Evolutionary conservation across 2,113 vertebrate genomes (phyloP).

Genomic region (Paradoxurus hermaphroditus): DNA sequence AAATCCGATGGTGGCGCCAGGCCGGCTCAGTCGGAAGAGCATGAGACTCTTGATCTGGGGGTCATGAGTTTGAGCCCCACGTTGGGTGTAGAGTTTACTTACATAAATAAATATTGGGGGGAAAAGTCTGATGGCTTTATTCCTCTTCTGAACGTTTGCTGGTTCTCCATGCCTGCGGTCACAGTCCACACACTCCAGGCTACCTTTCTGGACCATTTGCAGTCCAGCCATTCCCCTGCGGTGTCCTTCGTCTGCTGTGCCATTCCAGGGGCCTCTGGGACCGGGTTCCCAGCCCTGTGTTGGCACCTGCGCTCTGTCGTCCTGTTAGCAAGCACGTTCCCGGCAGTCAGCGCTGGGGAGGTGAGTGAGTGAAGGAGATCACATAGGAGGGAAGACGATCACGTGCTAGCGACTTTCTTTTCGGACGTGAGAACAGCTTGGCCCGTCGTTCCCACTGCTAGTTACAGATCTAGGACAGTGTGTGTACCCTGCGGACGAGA

Average conservation of each 20-base stretch:
- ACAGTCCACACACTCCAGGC: background rate
- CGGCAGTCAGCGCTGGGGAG: background rate
- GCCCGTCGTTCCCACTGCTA: background rate
- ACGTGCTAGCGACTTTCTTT: background rate
- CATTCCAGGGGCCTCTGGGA: background rate
- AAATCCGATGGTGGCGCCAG: background rate
- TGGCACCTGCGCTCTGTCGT: background rate
- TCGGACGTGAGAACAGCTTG: background rate
- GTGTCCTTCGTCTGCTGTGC: background rate
- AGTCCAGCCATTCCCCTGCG: background rate
- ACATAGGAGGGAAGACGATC: background rate
- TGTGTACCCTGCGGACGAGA: background rate
- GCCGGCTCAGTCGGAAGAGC: no score
- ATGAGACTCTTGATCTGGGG: no score
- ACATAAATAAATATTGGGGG: no score
- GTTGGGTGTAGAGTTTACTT: no score
- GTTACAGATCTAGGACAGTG: background rate
- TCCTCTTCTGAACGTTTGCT: background rate
- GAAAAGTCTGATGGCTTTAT: background rate
- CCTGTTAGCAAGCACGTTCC: background rate
- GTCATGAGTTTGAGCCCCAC: no score
- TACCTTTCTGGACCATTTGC: background rate
- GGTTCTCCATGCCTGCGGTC: background rate
- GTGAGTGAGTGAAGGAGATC: background rate
- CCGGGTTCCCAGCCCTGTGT: background rate